phyloP scores from a whole-genome alignment of 2,888 invertebrate genomes.

The Teleiodes luculella region DNA sequence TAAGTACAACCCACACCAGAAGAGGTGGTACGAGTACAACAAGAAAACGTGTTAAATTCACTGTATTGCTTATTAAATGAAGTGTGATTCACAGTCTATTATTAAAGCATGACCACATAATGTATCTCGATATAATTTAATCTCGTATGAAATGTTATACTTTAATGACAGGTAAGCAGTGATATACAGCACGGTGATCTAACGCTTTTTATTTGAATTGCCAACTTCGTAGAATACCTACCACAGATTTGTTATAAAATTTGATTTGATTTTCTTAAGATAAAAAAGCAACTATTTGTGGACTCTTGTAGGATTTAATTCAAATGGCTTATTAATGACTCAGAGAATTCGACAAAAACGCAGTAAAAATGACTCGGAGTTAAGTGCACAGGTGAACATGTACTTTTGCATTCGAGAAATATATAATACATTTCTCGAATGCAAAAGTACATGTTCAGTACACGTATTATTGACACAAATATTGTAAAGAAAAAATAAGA shows the following conservation, averaged over 20 bases:
- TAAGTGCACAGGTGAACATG: background rate
- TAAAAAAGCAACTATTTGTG: too few species aligned
- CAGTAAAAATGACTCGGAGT: background rate
- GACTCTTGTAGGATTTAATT: too few species aligned
- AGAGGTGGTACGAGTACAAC: too few species aligned
- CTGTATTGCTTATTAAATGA: background rate
- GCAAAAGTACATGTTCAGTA: background rate
- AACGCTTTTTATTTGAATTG: background rate
- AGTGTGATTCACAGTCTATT: background rate
- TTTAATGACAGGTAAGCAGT: conserved; percentile 7
- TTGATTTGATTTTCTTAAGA: too few species aligned
- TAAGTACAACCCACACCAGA: too few species aligned
- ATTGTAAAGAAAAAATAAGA: too few species aligned
- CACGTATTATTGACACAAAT: too few species aligned
- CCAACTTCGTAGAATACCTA: too few species aligned
- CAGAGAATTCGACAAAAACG: background rate
- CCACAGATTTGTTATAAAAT: too few species aligned
- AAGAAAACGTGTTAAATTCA: too few species aligned
- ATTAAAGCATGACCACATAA: background rate
- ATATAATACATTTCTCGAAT: too few species aligned
- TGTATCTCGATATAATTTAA: background rate
- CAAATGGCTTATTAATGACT: background rate
- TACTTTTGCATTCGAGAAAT: too few species aligned
- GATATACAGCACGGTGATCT: conserved; percentile 7
- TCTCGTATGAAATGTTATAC: conserved; percentile 7